Evolutionary conservation across 2,888 invertebrate species (phyloP), one percentile per base, ranked within the genome.

Genomic region (Pimpla rufipes): DNA sequence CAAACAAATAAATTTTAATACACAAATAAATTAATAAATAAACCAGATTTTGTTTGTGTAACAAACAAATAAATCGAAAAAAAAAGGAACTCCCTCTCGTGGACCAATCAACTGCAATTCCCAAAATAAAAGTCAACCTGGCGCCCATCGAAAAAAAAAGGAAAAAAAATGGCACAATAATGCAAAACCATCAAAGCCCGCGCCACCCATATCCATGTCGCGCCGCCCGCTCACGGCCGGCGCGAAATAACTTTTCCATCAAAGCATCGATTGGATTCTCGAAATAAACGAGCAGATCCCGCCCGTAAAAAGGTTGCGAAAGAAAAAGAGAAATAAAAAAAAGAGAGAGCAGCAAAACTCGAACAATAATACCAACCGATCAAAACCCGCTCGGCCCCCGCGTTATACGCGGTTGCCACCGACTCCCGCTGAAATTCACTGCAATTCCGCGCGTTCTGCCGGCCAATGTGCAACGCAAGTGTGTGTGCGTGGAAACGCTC

Each of bases 391-490:
- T 71, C 23, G 18, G n/a, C 55, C 50, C 29, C 29, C 29, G n/a
- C n/a, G 29, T 29, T 29, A 29, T 29, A 29, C 29, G 29, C 29
- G 29, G 40, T 42, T 50, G 62, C 68, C 21, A 29, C 8, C 68
- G 40, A 11, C 13, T 18, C 71, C 13, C n/a, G 75, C 35, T 66
- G 52, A 18, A 79, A 77, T 77, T 77, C 35, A 47, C 70, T 66
- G 79, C 47, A 68, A 77, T 76, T 83, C 67, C 62, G 83, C 83
- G 76, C 83, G 76, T 77, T 79, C 52, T 68, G 79, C 79, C 71
- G 68, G 75, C 59, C 75, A 55, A 35, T 42, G n/a, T 21, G 70
- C 75, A 40, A 29, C 40, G 50, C 29, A 42, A 45, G 37, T 16
- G 64, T 47, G 45, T 10, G 45, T 45, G 45, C 13, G 16, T 11